Conservation (phyloP, 2,797 vertebrate genomes). For the Mastacembelus armatus region DNA sequence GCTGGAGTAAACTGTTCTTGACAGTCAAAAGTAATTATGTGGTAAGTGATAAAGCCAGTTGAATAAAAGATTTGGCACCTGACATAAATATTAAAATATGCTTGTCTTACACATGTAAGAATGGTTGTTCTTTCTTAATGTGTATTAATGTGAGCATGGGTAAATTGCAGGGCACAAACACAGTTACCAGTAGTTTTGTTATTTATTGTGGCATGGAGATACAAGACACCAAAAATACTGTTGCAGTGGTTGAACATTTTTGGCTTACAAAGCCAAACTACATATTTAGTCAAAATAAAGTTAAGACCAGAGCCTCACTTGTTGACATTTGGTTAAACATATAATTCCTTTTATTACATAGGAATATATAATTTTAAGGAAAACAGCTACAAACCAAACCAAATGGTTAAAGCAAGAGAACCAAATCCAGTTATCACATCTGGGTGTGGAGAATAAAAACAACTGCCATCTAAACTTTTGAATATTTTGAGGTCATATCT, state of each 20-base stretch:
- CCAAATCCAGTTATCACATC: not conserved
- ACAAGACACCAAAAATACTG: not conserved
- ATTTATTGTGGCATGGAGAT: constrained; percentile 2
- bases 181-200: not conserved
- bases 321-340: constrained; percentile 2
- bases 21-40: constrained; percentile 57
- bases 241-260: not conserved
- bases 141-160: constrained; percentile 10
- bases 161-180: not conserved
- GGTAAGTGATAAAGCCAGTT: constrained; percentile 34
- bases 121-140: constrained; percentile 24
- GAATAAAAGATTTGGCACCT: constrained; percentile 48
- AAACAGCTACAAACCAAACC: constrained; percentile 3
- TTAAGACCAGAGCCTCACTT: constrained; percentile 10
- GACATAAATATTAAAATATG: constrained; percentile 41
- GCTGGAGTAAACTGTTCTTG: constrained; percentile 48
- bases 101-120: constrained; percentile 6
- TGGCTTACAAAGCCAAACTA: not conserved
- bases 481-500: not conserved
- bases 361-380: constrained; percentile 4
- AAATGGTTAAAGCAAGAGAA: not conserved
- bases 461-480: not conserved
- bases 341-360: not conserved
- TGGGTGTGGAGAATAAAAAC: not conserved
- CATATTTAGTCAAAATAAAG: not conserved